phyloP scores from a whole-genome alignment of 2,888 invertebrate genomes.

The Drosophila anomalipes region DNA sequence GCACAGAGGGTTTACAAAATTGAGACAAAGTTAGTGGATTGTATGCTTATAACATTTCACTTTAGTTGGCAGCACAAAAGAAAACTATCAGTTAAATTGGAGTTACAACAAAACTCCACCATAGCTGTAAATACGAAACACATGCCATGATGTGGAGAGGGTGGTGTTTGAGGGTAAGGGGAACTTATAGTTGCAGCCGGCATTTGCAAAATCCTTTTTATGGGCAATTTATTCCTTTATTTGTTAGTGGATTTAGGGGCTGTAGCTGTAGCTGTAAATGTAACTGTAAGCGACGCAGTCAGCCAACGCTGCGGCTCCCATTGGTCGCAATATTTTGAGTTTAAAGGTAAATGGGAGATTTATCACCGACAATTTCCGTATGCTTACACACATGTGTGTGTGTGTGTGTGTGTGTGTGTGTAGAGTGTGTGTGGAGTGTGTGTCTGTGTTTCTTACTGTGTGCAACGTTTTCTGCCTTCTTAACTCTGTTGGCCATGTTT shows the following conservation, averaged over 20 bases:
- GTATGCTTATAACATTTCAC: constrained; percentile 20
- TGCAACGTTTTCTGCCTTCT: constrained; percentile 33
- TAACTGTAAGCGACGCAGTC: constrained; percentile 52
- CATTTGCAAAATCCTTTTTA: constrained; percentile 81
- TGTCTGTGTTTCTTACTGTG: constrained; percentile 6
- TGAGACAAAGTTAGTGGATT: constrained; percentile 13
- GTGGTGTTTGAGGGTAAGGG: constrained; percentile 15
- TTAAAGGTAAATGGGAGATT: constrained; percentile 81
- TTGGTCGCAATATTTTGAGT: constrained; percentile 74
- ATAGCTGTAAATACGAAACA: constrained; percentile 58
- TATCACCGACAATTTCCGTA: constrained; percentile 69
- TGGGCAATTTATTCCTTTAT: constrained; percentile 81
- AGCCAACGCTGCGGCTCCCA: constrained; percentile 46
- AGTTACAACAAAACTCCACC: constrained; percentile 30
- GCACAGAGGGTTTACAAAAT: not conserved
- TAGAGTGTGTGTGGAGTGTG: not conserved
- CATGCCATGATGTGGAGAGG: not conserved
- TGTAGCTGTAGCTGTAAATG: constrained; percentile 62
- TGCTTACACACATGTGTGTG: constrained; percentile 26
- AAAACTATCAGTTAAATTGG: constrained; percentile 46
- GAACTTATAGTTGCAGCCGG: constrained; percentile 65
- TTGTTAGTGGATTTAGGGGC: constrained; percentile 81
- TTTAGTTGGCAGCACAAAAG: constrained; percentile 18
- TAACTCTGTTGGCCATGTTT: constrained; percentile 61
- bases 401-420: constrained; percentile 26